Base-by-base conservation (phyloP, 2,113 vertebrate species). In the Lepus europaeus region DNA sequence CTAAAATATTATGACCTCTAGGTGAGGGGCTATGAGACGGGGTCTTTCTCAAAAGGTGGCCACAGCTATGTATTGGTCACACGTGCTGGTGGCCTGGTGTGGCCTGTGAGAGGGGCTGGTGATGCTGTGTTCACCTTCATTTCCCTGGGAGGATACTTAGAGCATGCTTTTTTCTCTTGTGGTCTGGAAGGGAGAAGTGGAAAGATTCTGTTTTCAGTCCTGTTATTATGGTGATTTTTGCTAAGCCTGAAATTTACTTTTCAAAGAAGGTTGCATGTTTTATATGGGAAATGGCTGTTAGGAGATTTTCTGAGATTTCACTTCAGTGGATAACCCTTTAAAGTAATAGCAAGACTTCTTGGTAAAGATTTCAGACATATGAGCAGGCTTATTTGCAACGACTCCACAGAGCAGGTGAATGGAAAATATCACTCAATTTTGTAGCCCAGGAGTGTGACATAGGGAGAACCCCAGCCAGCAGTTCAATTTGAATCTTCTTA, bases 1-100 rank as follows among this genome's bases (percentile, higher is more conserved):
- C 90, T 70, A 90, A 22, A 68, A 84, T 95, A 96, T 98, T 96
- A 95, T 97, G 96, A 97, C 86, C 89, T 92, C 82, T 74, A 45
- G 94, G 81, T 95, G 33, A 89, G 31, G 7, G 31, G 49, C 95
- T 91, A 70, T 59, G 93, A 85, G 96, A 93, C 12, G 0, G 79
- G 90, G 90, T 98, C 25, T 89, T 63, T 70, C 90, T 95, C 93
- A 90, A 95, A 93, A 90, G 95, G 22, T 87, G 49, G 61, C 16
- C 82, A 19, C 87, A 96, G 94, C 74, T 86, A 53, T 51, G 78
- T 68, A 51, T n/a, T 56, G 64, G 95, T 93, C 59, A 53, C 59
- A 73, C 9, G 29, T 2, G 82, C 76, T 20, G 33, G 89, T 95
- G 90, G 82, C n/a, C 90, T 89, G 94, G n/a, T 23, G 49, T 4